phyloP scores from a whole-genome alignment of 2,888 invertebrate genomes.

The Dendrolimus pini region DNA sequence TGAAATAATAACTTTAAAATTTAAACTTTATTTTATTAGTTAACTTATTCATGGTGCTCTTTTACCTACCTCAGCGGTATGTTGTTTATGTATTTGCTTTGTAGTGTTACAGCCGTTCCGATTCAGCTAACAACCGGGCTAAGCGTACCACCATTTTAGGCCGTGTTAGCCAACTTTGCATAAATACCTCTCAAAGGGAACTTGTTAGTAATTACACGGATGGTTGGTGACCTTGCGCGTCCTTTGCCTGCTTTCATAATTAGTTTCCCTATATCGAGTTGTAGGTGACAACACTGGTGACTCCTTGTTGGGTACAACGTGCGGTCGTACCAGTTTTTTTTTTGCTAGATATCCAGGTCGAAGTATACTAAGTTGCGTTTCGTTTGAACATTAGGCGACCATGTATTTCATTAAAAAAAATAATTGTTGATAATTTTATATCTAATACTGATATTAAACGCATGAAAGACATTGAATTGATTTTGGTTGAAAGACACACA shows the following conservation, averaged over 20 bases:
- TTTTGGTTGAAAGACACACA: too few species aligned
- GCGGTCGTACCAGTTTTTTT: neutral
- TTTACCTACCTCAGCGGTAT: neutral
- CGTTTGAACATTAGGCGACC: too few species aligned
- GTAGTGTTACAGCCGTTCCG: constrained; percentile 18
- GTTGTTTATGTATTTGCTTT: constrained; percentile 4
- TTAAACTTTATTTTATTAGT: too few species aligned
- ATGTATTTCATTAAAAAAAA: too few species aligned
- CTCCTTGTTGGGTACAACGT: neutral
- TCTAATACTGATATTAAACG: too few species aligned
- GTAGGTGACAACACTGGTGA: neutral
- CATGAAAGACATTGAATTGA: too few species aligned
- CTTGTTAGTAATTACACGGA: constrained; percentile 17
- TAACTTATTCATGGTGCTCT: neutral
- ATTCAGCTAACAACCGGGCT: constrained; percentile 26
- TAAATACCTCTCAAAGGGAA: constrained; percentile 21
- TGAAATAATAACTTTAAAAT: too few species aligned
- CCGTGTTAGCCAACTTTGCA: constrained; percentile 17
- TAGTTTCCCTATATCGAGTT: neutral
- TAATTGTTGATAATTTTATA: too few species aligned
- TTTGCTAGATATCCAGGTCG: too few species aligned
- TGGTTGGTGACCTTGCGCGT: constrained; percentile 7
- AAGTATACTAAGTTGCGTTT: too few species aligned
- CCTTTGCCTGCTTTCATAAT: neutral
- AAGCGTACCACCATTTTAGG: constrained; percentile 24